Base-by-base conservation (phyloP, 2,797 vertebrate genomes). In the Cyclura pinguis region DNA sequence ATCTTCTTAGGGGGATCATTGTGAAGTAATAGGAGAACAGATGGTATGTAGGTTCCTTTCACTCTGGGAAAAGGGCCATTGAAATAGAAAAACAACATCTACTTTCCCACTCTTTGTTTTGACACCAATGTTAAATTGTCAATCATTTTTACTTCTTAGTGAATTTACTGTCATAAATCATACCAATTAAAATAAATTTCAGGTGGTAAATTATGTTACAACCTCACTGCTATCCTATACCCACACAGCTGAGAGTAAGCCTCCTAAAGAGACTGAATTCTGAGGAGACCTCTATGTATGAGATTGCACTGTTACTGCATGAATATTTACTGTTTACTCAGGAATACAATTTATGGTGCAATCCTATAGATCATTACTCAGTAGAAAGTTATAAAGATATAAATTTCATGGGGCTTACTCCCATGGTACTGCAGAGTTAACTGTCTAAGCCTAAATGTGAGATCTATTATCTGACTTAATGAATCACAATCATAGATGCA, bases 61-160 rank as follows among this genome's bases (percentile, higher is more conserved):
- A 32, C 85, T 8, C 8, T 32, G 32, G 20, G 42, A 55, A 74
- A 35, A 59, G 52, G 72, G n/a, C 10, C 52, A 86, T 55, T 20
- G 14, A 59, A 59, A 74, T 16, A 57, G 52, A 86, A 57, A 24
- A 50, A 86, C 27, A 7, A 32, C 22, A 16, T 5, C 85, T 42
- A 77, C 50, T 59, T 42, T 86, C 83, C 64, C 55, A 76, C 35
- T 59, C 72, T 85, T 85, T 59, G 50, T 76, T 76, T 76, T 38
- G n/a, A 57, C 69, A 76, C 50, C 74, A 59, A 6, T 78, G 29
- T n/a, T 80, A 80, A 27, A 80, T 47, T 87, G 59, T 22, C 57
- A 80, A 35, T 52, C 29, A 42, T 50, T 78, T 80, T 35, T 47
- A 4, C 20, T 38, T 85, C 16, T 74, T 55, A 87, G 57, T 6